Percentiles rank a stretch among this genome's conserved stretches.
These are phyloP conservation scores for Bradysia coprophila DNA, from an alignment of 1,140 invertebrate species.

Conservation along the genomic window DNA sequence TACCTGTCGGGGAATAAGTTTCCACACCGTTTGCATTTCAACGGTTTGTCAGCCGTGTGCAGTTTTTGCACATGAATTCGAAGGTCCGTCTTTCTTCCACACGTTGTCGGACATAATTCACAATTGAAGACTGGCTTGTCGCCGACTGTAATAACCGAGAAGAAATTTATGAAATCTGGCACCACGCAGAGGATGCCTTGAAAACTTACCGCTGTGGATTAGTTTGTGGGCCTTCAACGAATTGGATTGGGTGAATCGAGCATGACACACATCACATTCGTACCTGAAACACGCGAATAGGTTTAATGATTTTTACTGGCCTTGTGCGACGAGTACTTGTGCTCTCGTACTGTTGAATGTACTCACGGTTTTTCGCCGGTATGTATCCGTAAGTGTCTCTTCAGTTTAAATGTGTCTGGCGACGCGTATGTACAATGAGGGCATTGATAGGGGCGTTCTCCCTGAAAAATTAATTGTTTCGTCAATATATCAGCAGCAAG, in stretches of 20 bases:
- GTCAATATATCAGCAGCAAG: neutral
- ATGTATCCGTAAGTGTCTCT: slow-evolving; percentile 87
- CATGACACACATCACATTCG: slow-evolving; percentile 81
- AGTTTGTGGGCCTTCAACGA: slow-evolving; percentile 86
- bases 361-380: slow-evolving; percentile 74
- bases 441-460: slow-evolving; percentile 51
- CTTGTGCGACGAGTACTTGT: neutral
- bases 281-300: too few species aligned
- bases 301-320: neutral
- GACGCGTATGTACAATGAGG: slow-evolving; percentile 94
- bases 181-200: too few species aligned
- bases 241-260: slow-evolving; percentile 91
- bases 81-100: slow-evolving; percentile 90
- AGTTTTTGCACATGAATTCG: slow-evolving; percentile 92
- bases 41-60: slow-evolving; percentile 81
- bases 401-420: slow-evolving; percentile 93
- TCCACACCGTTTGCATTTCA: slow-evolving; percentile 84
- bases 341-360: too few species aligned
- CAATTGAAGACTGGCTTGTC: slow-evolving; percentile 93
- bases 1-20: slow-evolving; percentile 82
- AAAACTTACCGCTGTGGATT: slow-evolving; percentile 69
- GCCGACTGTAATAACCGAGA: slow-evolving; percentile 34
- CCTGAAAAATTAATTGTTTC: slow-evolving; percentile 12
- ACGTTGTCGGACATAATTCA: slow-evolving; percentile 88
- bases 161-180: slow-evolving; percentile 3